Evolutionary conservation across 2,797 vertebrate species (phyloP).

Genomic region (Eurystomus glaucurus): DNA sequence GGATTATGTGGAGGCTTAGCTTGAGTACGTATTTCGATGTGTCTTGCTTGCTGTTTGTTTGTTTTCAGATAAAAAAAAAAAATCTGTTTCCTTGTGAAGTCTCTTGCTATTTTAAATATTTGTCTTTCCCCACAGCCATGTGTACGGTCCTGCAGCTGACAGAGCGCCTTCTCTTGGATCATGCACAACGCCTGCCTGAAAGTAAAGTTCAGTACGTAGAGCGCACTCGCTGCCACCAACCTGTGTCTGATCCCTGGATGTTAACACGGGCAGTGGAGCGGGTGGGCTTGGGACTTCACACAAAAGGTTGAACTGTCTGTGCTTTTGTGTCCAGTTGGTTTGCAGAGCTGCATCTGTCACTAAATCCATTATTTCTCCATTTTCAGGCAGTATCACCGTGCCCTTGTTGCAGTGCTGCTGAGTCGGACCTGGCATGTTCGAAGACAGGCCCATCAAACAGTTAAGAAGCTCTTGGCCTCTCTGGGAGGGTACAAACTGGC

Average conservation of each 20-base stretch:
- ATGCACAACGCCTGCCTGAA: conserved; percentile 89
- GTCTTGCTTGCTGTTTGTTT: neutral
- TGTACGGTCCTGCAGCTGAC: conserved; percentile 92
- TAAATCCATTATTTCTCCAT: neutral
- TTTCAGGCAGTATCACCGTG: conserved; percentile 92
- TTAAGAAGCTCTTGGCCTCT: conserved; percentile 92
- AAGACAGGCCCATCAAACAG: conserved; percentile 90
- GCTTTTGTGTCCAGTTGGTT: neutral
- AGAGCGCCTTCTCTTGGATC: conserved; percentile 94
- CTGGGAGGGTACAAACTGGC: conserved; percentile 90
- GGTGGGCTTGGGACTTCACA: neutral
- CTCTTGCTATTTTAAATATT: neutral
- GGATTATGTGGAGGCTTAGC: neutral
- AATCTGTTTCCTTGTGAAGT: neutral
- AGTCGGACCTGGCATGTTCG: conserved; percentile 92
- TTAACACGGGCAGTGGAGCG: neutral
- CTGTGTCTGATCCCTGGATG: neutral
- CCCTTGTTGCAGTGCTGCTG: conserved; percentile 87
- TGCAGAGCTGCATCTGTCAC: neutral
- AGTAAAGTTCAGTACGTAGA: conserved; percentile 92
- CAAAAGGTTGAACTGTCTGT: neutral
- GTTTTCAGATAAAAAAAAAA: neutral
- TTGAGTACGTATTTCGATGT: neutral
- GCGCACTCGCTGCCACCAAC: neutral
- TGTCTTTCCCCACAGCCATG: conserved; percentile 83